These are phyloP conservation scores for Papilio gigon DNA, from an alignment of 2,888 invertebrate species.

Conservation along the genomic window DNA sequence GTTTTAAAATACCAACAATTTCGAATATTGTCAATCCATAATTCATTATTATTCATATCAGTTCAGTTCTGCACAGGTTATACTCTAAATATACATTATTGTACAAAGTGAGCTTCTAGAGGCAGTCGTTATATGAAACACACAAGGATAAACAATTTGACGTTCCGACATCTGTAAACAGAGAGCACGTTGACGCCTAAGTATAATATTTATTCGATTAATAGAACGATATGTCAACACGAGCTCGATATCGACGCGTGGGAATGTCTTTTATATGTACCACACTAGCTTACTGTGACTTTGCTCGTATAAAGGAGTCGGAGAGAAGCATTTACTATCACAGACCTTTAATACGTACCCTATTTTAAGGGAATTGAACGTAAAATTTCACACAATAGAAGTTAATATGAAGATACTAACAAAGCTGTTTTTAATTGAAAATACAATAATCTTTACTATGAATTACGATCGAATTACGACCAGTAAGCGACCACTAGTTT, in stretches of 20 bases:
- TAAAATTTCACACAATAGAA: too few relatives aligned
- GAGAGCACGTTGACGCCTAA: constrained; percentile 48
- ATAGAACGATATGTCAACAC: constrained; percentile 61
- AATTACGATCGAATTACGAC: too few relatives aligned
- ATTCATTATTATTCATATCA: too few relatives aligned
- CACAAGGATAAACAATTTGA: constrained; percentile 28
- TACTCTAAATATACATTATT: neutral
- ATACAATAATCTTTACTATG: too few relatives aligned
- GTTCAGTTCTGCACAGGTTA: too few relatives aligned
- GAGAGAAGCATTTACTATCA: too few relatives aligned
- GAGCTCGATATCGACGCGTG: constrained; percentile 55
- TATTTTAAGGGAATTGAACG: too few relatives aligned
- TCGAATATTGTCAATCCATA: too few relatives aligned
- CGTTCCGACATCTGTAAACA: constrained; percentile 31
- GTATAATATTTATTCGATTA: constrained; percentile 60
- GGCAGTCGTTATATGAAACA: neutral
- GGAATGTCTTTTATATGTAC: constrained; percentile 51
- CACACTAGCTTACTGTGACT: neutral
- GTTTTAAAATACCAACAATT: neutral
- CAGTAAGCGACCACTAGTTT: too few relatives aligned
- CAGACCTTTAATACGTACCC: too few relatives aligned
- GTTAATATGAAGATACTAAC: too few relatives aligned
- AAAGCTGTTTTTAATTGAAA: too few relatives aligned
- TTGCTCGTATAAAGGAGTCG: neutral
- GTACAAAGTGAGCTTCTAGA: constrained; percentile 7